Evolutionary conservation across 53 echinoderm and acorn worm species (phyloP).

Genomic region (Stichopus horrens): DNA sequence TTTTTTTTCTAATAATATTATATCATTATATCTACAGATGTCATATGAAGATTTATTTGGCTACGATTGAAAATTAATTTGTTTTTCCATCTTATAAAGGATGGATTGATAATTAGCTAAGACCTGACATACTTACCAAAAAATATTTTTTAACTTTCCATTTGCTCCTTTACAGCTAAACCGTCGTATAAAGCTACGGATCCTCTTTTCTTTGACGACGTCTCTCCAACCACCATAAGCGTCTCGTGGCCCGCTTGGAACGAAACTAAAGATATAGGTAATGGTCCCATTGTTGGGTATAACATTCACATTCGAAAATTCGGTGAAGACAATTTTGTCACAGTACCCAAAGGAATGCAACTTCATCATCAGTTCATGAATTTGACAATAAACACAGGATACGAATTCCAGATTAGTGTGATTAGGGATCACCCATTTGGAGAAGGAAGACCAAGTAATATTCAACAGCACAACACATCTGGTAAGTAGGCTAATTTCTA

Average conservation of each 20-base stretch:
- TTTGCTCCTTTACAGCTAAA: background rate
- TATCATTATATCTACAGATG: no score
- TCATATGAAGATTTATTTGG: no score
- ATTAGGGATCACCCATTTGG: constrained; percentile 1
- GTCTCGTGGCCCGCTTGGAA: constrained; percentile 19
- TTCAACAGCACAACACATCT: background rate
- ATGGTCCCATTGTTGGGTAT: constrained; percentile 22
- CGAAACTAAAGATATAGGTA: background rate
- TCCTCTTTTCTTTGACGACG: background rate
- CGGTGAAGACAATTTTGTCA: background rate
- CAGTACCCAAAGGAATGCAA: background rate
- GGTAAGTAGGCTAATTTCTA: background rate
- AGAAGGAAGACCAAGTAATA: background rate
- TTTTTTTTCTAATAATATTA: no score
- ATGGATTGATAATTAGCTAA: no score
- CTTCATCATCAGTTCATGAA: background rate
- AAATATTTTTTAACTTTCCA: background rate
- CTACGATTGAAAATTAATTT: no score
- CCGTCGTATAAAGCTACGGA: background rate
- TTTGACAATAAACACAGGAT: background rate
- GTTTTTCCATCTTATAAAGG: no score
- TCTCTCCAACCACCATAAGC: background rate
- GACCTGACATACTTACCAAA: no score
- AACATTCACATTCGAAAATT: background rate
- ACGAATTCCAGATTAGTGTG: background rate